These are phyloP conservation scores for Pitta sordida DNA, from an alignment of 2,113 vertebrate genomes.

Conservation along the genomic window DNA sequence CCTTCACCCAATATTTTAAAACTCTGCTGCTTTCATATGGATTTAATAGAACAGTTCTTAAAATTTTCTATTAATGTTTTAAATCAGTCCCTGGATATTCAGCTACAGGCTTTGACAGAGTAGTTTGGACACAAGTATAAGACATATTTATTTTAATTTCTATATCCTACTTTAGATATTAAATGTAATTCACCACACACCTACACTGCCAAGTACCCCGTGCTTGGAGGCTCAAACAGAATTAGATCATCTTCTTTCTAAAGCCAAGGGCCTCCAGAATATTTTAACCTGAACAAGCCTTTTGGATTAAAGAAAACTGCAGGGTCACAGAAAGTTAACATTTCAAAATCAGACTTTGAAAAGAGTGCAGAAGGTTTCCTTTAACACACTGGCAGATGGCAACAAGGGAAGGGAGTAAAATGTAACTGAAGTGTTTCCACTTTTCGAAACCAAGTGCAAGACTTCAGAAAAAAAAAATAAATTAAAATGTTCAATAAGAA, in stretches of 20 bases:
- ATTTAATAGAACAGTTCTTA: not conserved
- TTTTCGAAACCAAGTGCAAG: not conserved
- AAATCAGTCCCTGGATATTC: not conserved
- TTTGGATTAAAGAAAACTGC: not conserved
- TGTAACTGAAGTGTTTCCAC: not conserved
- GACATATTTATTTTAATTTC: not conserved
- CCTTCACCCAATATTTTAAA: not conserved
- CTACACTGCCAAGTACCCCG: not conserved
- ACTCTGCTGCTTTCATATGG: not conserved
- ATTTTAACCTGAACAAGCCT: not conserved
- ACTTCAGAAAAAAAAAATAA: not conserved
- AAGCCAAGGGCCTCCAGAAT: not conserved
- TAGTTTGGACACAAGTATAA: not conserved
- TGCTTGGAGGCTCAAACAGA: not conserved
- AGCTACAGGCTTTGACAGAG: not conserved
- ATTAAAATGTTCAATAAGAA: not conserved
- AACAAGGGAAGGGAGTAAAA: not conserved
- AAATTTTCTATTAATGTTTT: not conserved
- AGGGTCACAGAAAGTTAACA: conserved; percentile 12
- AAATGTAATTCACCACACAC: not conserved
- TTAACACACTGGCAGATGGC: not conserved
- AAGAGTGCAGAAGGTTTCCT: not conserved
- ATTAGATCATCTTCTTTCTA: not conserved
- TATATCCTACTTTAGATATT: not conserved
- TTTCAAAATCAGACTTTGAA: conserved; percentile 1